phyloP scores from a whole-genome alignment of 2,113 vertebrate genomes.

The Empidonax alnorum region DNA sequence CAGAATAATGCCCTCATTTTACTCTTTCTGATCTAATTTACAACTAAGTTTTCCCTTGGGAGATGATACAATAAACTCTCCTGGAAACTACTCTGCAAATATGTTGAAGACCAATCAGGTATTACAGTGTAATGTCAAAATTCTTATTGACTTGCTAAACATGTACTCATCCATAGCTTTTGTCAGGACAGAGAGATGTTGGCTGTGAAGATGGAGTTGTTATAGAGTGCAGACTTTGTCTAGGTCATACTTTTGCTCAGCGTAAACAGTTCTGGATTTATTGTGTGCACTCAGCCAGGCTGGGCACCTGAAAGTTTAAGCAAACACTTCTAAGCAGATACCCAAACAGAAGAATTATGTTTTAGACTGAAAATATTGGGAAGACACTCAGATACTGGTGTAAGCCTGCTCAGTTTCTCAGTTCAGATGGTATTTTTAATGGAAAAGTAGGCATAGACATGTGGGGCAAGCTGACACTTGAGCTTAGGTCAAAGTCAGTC shows the following conservation, averaged over 20 bases:
- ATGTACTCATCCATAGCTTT: neutral
- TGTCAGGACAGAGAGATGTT: neutral
- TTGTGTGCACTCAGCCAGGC: neutral
- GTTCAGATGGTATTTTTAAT: neutral
- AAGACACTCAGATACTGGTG: neutral
- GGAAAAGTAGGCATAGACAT: neutral
- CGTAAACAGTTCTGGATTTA: neutral
- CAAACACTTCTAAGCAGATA: neutral
- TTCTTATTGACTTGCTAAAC: neutral
- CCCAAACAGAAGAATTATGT: neutral
- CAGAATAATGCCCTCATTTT: neutral
- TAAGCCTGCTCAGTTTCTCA: neutral
- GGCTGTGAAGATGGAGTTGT: neutral
- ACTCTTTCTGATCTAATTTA: constrained; percentile 5
- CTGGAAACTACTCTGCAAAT: neutral
- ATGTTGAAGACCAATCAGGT: neutral
- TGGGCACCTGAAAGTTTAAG: neutral
- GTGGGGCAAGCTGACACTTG: neutral
- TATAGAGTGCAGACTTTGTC: neutral
- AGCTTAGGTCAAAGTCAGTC: neutral
- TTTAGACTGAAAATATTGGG: neutral
- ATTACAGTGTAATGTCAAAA: neutral
- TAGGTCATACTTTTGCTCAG: neutral
- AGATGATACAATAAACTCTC: constrained; percentile 7
- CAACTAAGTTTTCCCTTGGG: constrained; percentile 18